Evolutionary conservation across 1,140 invertebrate genomes (phyloP), one percentile per base, ranked within the genome.

Genomic region (Chrysomallon squamiferum): DNA sequence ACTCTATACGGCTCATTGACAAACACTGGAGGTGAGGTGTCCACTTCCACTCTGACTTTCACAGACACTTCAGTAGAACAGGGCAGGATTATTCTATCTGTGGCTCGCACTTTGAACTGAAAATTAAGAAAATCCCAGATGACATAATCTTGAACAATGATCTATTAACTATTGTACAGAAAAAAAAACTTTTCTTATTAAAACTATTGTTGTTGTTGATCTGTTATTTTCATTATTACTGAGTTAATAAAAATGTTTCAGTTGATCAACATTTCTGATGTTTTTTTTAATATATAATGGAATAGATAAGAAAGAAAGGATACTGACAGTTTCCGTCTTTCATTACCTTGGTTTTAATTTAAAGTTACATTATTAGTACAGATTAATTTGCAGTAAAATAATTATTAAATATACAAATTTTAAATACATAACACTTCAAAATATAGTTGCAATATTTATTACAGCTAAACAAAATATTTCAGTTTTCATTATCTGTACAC

Each of bases 31-130:
- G 33, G 58, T 25, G 41, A 41, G 13, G 32, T 30, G 38, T 59
- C 58, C 25, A 20, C 38, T 25, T 33, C 22, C 15, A 59, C 41
- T n/a, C n/a, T 43, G 33, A 59, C 41, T 2, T 25, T 59, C 5
- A 59, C 20, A 25, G 32, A 22, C 7, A 38, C 27, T 13, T 7
- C 7, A 20, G n/a, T 29, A 13, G 18, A 13, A 7, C 38, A n/a
- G 9, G 33, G 32, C 22, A 59, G 38, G n/a, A 59, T 27, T 41
- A 35, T 30, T 59, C 58, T 59, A 35, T 59, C 58, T 43, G 0
- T 25, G 20, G 35, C 58, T 15, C 22, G 32, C 9, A 59, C 29
- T n/a, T 22, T 38, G 13, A 59, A 20, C 58, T 59, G 25, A 11
- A 59, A 59, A n/a, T 20, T 11, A 50, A 45, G 3, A 45, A 45